Evolutionary conservation across 2,797 vertebrate genomes (phyloP).

Genomic region (Eutrigla gurnardus): DNA sequence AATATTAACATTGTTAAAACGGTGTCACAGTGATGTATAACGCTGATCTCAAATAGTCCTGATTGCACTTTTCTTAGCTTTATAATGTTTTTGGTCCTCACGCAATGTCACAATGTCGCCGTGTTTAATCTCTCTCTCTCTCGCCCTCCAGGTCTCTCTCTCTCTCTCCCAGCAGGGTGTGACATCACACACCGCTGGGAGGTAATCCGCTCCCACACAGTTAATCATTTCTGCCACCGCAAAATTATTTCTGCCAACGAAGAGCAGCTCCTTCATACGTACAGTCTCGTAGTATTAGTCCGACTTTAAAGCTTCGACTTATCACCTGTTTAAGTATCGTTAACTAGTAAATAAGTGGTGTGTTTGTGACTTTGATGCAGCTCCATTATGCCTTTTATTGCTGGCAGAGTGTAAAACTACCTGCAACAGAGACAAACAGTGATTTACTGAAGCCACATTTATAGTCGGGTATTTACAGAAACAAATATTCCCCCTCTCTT

Average conservation of each 20-base stretch:
- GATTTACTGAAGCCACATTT: too few relatives aligned
- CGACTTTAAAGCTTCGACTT: not conserved
- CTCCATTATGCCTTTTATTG: too few relatives aligned
- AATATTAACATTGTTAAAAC: not conserved
- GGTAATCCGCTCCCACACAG: not conserved
- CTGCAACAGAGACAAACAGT: too few relatives aligned
- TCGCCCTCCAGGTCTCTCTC: not conserved
- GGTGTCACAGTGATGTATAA: not conserved
- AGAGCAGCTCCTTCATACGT: slow-evolving; percentile 8
- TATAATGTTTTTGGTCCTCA: not conserved
- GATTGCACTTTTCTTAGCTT: too few relatives aligned
- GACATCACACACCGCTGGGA: not conserved
- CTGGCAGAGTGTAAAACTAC: too few relatives aligned
- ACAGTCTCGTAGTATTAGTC: slow-evolving; percentile 4
- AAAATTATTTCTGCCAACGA: slow-evolving; percentile 5
- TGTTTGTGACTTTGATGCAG: too few relatives aligned
- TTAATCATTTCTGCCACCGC: slow-evolving; percentile 1
- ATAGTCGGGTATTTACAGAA: too few relatives aligned
- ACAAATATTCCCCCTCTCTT: too few relatives aligned
- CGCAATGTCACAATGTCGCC: not conserved
- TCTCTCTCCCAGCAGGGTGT: not conserved
- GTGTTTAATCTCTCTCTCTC: not conserved
- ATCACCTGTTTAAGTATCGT: too few relatives aligned
- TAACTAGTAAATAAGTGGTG: too few relatives aligned
- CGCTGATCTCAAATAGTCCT: not conserved